A percentile compares a stretch with the other conserved stretches of the same genome.
Conservation (phyloP, 2,797 vertebrate species). For the Decapterus maruadsi region DNA sequence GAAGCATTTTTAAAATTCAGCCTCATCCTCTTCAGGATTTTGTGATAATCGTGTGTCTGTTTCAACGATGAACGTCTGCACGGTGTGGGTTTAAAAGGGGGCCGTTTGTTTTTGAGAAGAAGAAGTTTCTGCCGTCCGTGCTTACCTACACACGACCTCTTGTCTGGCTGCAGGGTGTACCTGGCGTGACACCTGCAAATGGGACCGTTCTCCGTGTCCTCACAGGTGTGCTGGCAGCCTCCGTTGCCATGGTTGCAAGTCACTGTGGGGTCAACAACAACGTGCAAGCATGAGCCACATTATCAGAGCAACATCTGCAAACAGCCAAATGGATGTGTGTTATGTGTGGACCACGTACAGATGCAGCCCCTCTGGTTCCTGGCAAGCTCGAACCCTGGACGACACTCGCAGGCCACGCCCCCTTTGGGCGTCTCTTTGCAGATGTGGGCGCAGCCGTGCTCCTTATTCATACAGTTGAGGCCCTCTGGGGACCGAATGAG, state of each 20-base stretch:
- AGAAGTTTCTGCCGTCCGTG: not conserved
- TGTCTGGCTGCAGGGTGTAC: constrained; percentile 91
- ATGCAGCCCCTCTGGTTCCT: constrained; percentile 95
- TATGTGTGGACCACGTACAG: constrained; percentile 85
- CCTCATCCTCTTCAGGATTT: not conserved
- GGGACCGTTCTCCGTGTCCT: constrained; percentile 92
- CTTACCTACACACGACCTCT: constrained; percentile 94
- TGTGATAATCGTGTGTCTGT: not conserved
- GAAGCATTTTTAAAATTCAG: too few species aligned
- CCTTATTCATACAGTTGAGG: constrained; percentile 99
- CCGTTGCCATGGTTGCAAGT: constrained; percentile 98
- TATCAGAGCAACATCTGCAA: constrained; percentile 12
- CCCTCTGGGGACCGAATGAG: constrained; percentile 91
- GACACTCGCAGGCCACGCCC: constrained; percentile 94
- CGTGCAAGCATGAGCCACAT: constrained; percentile 32
- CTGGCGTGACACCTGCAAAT: constrained; percentile 94
- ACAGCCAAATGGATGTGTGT: not conserved
- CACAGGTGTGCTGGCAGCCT: constrained; percentile 96
- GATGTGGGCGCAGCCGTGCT: constrained; percentile 97
- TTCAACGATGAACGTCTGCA: not conserved
- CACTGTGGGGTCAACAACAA: constrained; percentile 82
- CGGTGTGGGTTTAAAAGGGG: not conserved
- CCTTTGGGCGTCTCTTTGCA: constrained; percentile 96
- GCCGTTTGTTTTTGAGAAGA: too few species aligned
- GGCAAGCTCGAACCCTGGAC: constrained; percentile 96